A percentile compares a stretch with the other conserved stretches of the same genome.
These are phyloP conservation scores for Apis dorsata DNA, from an alignment of 1,140 invertebrate species.

Conservation along the genomic window DNA sequence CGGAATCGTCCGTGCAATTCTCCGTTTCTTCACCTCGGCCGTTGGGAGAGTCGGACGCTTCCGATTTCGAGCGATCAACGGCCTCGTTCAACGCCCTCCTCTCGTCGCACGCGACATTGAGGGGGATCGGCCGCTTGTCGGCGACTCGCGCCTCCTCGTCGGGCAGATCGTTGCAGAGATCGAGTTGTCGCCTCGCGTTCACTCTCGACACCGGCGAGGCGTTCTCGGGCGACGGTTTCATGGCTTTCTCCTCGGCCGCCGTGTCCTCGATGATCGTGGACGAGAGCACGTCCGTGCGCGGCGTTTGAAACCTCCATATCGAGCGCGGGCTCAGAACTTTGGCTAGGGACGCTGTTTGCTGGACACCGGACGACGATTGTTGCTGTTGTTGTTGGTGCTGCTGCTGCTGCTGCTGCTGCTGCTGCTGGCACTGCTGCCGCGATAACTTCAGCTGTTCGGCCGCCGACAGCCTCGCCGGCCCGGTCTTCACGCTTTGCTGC, in stretches of 20 bases:
- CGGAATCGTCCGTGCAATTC: too few species aligned
- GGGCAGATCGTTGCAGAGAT: conserved; percentile 56
- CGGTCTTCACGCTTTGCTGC: conserved; percentile 84
- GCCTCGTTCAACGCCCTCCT: neutral
- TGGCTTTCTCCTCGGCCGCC: conserved; percentile 77
- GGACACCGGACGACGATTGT: conserved; percentile 77
- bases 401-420: conserved; percentile 66
- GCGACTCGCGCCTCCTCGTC: neutral
- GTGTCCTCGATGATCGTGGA: conserved; percentile 90
- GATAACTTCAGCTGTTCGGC: conserved; percentile 90
- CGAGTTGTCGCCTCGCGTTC: conserved; percentile 62
- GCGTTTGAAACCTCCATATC: conserved; percentile 86
- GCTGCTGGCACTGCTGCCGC: conserved; percentile 80
- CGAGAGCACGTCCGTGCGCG: conserved; percentile 89
- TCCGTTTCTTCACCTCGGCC: too few species aligned
- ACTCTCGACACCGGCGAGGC: conserved; percentile 60
- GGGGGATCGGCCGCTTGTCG: too few species aligned
- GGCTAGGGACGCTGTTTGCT: conserved; percentile 82
- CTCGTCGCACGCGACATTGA: too few species aligned
- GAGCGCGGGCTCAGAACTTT: conserved; percentile 86
- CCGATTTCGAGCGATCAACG: too few species aligned
- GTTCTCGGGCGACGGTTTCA: conserved; percentile 76
- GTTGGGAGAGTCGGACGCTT: too few species aligned
- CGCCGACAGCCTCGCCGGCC: conserved; percentile 86
- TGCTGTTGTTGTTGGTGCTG: conserved; percentile 64